Percentiles rank a stretch among this genome's conserved stretches.
Conservation (phyloP, 2,888 invertebrate species). For the Diloba caeruleocephala region DNA sequence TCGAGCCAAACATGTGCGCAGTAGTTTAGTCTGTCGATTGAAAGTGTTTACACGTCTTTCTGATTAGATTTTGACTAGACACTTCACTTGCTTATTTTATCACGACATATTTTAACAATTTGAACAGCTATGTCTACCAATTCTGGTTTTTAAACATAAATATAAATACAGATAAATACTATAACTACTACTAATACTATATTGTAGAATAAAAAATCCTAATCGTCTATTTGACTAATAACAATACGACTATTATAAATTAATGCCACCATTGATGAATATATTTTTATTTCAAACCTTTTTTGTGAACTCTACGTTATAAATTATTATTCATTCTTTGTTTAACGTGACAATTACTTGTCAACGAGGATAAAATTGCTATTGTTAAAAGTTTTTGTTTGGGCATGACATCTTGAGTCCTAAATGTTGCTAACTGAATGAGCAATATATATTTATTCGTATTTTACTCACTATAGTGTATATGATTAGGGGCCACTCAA, state of each 20-base stretch:
- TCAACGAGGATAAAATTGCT: conserved; percentile 25
- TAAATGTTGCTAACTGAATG: conserved; percentile 28
- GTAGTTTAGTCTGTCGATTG: too few species aligned
- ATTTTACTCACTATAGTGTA: conserved; percentile 11
- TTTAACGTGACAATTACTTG: conserved; percentile 22
- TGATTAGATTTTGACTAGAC: too few species aligned
- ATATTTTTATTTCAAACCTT: conserved; percentile 7
- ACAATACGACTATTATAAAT: not conserved
- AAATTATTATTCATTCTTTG: conserved; percentile 22
- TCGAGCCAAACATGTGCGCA: too few species aligned
- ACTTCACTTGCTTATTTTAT: too few species aligned
- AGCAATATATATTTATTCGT: conserved; percentile 33
- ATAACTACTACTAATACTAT: too few species aligned
- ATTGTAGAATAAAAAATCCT: too few species aligned
- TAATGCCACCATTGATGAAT: conserved; percentile 7
- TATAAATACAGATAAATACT: too few species aligned
- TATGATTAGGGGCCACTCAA: conserved; percentile 24
- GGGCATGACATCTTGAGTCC: conserved; percentile 28
- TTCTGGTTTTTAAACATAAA: too few species aligned
- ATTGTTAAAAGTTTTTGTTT: conserved; percentile 35
- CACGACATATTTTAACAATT: too few species aligned
- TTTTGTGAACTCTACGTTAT: conserved; percentile 4
- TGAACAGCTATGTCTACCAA: too few species aligned
- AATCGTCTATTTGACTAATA: conserved; percentile 2
- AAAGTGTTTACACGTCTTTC: too few species aligned